Evolutionary conservation across 2,888 invertebrate genomes (phyloP).

Genomic region (Baccha elongata): DNA sequence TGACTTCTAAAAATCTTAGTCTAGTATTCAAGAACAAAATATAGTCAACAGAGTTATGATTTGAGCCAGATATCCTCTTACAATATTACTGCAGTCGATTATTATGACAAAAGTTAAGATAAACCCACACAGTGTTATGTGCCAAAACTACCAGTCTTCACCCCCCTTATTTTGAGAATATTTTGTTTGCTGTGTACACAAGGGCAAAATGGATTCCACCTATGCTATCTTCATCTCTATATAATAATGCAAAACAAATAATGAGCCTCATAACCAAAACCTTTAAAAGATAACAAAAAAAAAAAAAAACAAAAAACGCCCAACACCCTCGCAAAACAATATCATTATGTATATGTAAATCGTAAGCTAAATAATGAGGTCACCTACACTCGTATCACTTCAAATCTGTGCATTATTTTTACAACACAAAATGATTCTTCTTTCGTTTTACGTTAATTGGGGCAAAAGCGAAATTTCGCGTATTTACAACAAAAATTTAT

Average conservation of each 20-base stretch:
- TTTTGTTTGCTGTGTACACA: background rate
- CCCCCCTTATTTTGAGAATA: too few species aligned
- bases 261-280: conserved; percentile 5
- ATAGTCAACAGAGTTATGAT: background rate
- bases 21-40: too few species aligned
- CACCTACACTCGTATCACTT: conserved; percentile 47
- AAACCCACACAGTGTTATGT: background rate
- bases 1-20: too few species aligned
- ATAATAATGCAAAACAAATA: background rate
- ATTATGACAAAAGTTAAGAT: background rate
- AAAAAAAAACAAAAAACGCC: conserved; percentile 1
- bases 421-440: conserved; percentile 41
- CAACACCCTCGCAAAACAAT: background rate
- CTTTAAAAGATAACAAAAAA: background rate
- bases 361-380: conserved; percentile 37
- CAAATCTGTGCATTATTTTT: conserved; percentile 43
- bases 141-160: background rate
- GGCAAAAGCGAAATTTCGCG: conserved; percentile 37
- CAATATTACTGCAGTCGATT: background rate
- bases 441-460: conserved; percentile 56
- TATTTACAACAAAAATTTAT: conserved; percentile 43
- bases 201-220: background rate
- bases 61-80: background rate
- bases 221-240: background rate
- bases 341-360: too few species aligned